A percentile compares a stretch with the other conserved stretches of the same genome.
phyloP scores from a whole-genome alignment of 2,113 vertebrate species.

The Neogale vison region DNA sequence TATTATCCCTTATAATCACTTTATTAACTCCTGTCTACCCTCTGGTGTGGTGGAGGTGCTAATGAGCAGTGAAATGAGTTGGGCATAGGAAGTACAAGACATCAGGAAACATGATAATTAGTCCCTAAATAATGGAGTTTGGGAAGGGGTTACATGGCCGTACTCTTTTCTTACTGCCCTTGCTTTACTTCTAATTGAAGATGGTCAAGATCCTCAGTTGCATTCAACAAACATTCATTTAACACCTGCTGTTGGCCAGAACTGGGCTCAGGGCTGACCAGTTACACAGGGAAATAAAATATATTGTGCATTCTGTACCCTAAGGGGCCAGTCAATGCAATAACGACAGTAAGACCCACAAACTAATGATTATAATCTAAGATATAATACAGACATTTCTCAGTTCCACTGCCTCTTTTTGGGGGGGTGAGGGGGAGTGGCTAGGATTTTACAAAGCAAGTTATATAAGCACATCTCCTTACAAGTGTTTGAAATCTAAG shows the following conservation, averaged over 20 bases:
- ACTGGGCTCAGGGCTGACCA: neutral
- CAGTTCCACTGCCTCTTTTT: neutral
- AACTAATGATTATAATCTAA: neutral
- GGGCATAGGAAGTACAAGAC: neutral
- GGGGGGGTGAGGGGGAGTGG: neutral
- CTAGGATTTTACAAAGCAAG: neutral
- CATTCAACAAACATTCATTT: neutral
- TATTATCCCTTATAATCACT: constrained; percentile 38
- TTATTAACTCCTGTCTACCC: constrained; percentile 45
- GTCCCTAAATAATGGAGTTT: constrained; percentile 15
- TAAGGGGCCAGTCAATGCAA: neutral
- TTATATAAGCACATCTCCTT: neutral
- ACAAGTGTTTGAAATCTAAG: neutral
- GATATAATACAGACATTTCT: neutral
- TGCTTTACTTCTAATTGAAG: neutral
- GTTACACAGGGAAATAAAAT: neutral
- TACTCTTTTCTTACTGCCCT: neutral
- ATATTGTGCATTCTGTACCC: neutral
- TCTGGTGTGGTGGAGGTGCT: constrained; percentile 53
- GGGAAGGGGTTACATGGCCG: neutral
- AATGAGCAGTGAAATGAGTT: constrained; percentile 61
- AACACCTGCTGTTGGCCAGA: neutral
- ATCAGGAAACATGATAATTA: constrained; percentile 43
- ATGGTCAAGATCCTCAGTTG: neutral
- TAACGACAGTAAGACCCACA: neutral